phyloP scores from a whole-genome alignment of 2,113 vertebrate species.

The Mormoops blainvillei region DNA sequence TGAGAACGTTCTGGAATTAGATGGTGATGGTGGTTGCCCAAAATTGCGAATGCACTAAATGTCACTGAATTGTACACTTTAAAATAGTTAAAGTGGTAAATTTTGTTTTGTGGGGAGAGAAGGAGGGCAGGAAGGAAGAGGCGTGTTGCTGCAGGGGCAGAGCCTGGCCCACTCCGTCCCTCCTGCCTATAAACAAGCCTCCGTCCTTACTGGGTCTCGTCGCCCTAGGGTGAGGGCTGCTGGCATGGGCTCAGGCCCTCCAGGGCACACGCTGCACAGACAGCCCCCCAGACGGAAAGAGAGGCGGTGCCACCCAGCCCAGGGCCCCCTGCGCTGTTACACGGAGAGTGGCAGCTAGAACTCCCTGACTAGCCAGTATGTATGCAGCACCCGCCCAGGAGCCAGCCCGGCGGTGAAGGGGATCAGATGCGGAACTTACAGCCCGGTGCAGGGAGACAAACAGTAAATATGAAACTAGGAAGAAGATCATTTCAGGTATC shows the following conservation, averaged over 20 bases:
- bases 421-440: neutral
- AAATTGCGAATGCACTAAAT: neutral
- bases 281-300: neutral
- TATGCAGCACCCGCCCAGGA: rapidly evolving
- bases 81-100: neutral
- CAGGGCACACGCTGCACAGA: neutral
- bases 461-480: neutral
- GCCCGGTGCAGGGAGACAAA: neutral
- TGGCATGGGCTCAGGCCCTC: too few relatives aligned
- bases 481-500: neutral
- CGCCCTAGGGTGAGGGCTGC: too few relatives aligned
- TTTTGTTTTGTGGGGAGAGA: neutral
- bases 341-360: neutral
- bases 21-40: neutral
- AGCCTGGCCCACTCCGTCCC: too few relatives aligned
- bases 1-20: neutral
- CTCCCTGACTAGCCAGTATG: too few relatives aligned
- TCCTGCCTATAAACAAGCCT: neutral
- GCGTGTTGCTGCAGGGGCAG: neutral
- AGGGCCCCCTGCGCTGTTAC: neutral
- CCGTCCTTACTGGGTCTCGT: neutral
- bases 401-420: neutral
- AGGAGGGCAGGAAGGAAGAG: too few relatives aligned
- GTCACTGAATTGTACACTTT: neutral
- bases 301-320: neutral